A percentile compares a stretch with the other conserved stretches of the same genome.
Evolutionary conservation across 2,888 invertebrate genomes (phyloP).

Genomic region (Metopia argyrocephala): DNA sequence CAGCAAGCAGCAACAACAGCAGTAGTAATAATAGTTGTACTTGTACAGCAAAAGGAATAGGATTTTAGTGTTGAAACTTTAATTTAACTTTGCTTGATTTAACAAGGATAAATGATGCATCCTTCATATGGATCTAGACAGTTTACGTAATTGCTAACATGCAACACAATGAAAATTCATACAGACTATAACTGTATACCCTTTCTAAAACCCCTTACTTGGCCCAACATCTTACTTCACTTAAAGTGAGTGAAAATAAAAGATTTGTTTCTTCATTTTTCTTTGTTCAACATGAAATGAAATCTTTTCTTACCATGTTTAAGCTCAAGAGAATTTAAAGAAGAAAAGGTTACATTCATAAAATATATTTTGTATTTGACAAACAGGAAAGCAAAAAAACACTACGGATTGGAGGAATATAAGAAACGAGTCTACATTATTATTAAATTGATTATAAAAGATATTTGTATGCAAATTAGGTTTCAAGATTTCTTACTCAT

Average conservation of each 20-base stretch:
- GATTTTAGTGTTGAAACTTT: constrained; percentile 64
- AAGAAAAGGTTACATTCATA: constrained; percentile 1
- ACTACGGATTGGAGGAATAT: background rate
- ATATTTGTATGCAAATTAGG: constrained; percentile 68
- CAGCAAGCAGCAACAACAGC: background rate
- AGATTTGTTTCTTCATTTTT: constrained; percentile 52
- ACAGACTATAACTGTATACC: constrained; percentile 27
- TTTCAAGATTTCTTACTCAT: constrained; percentile 41
- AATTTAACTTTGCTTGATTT: constrained; percentile 66
- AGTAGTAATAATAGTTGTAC: background rate
- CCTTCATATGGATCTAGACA: constrained; percentile 67
- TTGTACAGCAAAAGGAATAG: constrained; percentile 7
- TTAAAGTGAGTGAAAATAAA: background rate
- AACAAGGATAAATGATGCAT: constrained; percentile 75
- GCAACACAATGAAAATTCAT: constrained; percentile 57
- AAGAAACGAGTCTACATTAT: constrained; percentile 46
- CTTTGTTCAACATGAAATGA: constrained; percentile 29
- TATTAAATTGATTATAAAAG: constrained; percentile 67
- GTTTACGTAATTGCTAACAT: constrained; percentile 64
- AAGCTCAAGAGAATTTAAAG: background rate
- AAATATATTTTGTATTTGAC: constrained; percentile 42
- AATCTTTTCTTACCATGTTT: constrained; percentile 31
- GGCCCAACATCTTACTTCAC: background rate
- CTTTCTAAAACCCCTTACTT: background rate
- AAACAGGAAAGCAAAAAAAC: background rate